Base-by-base conservation (phyloP, 53 echinoderm and acorn worm genomes). In the Luidia sarsii region DNA sequence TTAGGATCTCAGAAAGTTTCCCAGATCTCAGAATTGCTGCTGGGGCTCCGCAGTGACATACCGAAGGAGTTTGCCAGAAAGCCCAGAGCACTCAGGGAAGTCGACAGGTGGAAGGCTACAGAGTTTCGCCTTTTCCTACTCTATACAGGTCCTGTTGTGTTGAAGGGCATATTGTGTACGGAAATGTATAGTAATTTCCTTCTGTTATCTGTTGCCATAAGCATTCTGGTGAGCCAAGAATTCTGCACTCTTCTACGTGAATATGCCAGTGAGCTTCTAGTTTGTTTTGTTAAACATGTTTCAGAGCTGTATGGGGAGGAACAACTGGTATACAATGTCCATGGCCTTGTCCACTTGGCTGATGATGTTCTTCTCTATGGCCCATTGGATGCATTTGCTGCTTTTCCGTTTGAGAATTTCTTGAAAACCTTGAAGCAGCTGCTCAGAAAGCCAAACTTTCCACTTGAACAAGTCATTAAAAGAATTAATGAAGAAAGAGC, bases 71-170 rank as follows among this genome's bases (percentile, higher is more conserved):
- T 55, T 57, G 57, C 75, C 15, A 56, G 57, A 8, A 22, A 62
- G 34, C 62, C 62, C 25, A 39, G 85, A 0, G 23, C 61, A 34
- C 36, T 84, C 7, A 8, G 37, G 37, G 83, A 75, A 30, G 28
- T 89, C 1, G 89, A 86, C 21, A 39, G 72, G 39, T 90, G 81
- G 82, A 81, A 85, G 36, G 90, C 90, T 43, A 87, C 87, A 7
- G 82, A 82, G 16, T 82, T 86, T 27, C 79, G 87, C 3, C 59
- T 39, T 22, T 82, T 91, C 64, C 62, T 91, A 1, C 18, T 87
- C 16, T 83, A 86, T 36, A 68, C 79, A 5, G 87, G 87, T 4
- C 77, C 82, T 33, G 70, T 91, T 10, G 68, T 68, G 32, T 35
- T 85, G 9, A 39, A 65, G 14, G 65, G 67, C 4, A 32, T 9